Base-by-base conservation (phyloP, 2,888 invertebrate genomes). In the Dyspetes luteomarginatus region DNA sequence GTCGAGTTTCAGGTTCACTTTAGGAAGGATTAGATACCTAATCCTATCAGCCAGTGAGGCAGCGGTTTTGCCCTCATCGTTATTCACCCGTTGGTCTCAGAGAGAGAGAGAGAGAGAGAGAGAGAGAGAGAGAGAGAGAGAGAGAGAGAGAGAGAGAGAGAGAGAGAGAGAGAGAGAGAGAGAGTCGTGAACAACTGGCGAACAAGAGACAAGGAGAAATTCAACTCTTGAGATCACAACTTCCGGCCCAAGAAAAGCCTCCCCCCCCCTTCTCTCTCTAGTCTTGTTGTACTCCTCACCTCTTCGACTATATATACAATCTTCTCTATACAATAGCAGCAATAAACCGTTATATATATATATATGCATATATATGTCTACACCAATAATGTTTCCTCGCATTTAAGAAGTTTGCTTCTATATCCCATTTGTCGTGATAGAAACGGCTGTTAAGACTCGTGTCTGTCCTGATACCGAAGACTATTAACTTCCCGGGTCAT, bases 1-100 rank as follows among this genome's bases (percentile, higher is more conserved):
- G 41, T 58, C 43, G 26, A 72, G 80, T 80, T 80, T 76, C 80
- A 60, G 71, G 76, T 76, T 80, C 80, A 67, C 76, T 80, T 67
- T 60, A 60, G 56, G 41, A 67, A 62, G 76, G 72, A 76, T 80
- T 76, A 80, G 75, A 80, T 68, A 76, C 30, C 71, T 76, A 80
- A 80, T 80, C 76, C 72, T 58, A 55, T 80, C 75, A 68, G 76
- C 45, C 75, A 62, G 60, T 72, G 41, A 64, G 55, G 52, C 58
- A 12, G 62, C 24, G 62, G 74, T 74, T 64, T 71, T 58, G 28
- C 73, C 73, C 58, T 64, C 62, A 28, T 68, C 68, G 62, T 78
- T 79, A 58, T 64, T 74, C 64, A 69, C 9, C 45, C 15, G 48
- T 48, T 17, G 17, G 48, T 5, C 48, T 17, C 5, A 56, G 30